Evolutionary conservation across 2,888 invertebrate species (phyloP).

Genomic region (Hofmannophila pseudospretella): DNA sequence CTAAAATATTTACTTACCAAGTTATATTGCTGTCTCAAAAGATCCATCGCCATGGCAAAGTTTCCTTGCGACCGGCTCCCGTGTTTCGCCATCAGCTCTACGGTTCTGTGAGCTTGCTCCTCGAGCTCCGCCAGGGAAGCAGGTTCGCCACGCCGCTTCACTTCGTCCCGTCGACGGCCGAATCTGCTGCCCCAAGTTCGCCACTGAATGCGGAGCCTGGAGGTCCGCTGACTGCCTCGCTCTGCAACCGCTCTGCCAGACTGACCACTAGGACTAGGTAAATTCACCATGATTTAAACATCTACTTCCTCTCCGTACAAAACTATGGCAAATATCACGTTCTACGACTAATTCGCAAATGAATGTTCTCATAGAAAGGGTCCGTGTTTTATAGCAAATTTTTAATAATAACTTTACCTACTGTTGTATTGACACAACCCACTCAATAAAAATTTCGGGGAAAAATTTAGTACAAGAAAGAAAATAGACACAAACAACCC

Average conservation of each 20-base stretch:
- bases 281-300: constrained; percentile 35
- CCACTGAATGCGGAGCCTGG: constrained; percentile 24
- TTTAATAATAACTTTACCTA: neutral
- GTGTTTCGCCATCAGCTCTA: constrained; percentile 38
- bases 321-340: neutral
- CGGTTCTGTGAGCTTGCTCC: constrained; percentile 26
- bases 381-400: neutral
- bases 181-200: constrained; percentile 29
- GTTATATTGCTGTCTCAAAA: constrained; percentile 43
- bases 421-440: neutral
- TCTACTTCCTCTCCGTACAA: neutral
- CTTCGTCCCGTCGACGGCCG: constrained; percentile 21
- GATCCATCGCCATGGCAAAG: constrained; percentile 35
- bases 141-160: constrained; percentile 23
- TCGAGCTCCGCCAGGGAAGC: constrained; percentile 34
- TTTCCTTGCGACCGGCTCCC: constrained; percentile 23
- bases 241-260: constrained; percentile 19
- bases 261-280: constrained; percentile 23
- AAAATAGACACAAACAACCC: neutral
- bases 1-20: no score
- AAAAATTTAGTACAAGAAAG: neutral
- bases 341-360: neutral
- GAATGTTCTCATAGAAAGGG: neutral
- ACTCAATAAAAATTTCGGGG: neutral
- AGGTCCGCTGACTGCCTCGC: constrained; percentile 19